phyloP scores from a whole-genome alignment of 2,113 vertebrate genomes.

The Isurus oxyrinchus region DNA sequence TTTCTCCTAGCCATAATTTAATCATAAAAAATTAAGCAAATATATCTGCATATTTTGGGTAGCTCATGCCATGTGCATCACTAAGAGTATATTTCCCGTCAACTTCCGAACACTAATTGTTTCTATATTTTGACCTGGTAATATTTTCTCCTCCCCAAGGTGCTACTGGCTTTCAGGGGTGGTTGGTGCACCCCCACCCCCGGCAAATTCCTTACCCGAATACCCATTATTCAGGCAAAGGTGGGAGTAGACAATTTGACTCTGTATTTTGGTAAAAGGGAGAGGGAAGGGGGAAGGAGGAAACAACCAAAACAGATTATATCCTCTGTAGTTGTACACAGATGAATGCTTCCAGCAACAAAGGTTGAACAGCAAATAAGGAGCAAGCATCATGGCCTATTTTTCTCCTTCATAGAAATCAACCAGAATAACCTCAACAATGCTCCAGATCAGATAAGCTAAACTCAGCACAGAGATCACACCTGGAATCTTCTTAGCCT shows the following conservation, averaged over 20 bases:
- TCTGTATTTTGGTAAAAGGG: background rate
- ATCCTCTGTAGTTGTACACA: background rate
- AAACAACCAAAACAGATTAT: background rate
- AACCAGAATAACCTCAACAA: background rate
- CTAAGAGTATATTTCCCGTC: too few relatives aligned
- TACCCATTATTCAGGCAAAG: too few relatives aligned
- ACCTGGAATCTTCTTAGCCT: background rate
- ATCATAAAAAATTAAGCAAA: background rate
- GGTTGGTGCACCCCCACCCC: too few relatives aligned
- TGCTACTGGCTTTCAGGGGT: too few relatives aligned
- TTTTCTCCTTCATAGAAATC: too few relatives aligned
- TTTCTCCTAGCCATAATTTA: background rate
- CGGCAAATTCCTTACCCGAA: too few relatives aligned
- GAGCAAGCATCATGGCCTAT: background rate
- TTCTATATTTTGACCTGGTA: too few relatives aligned
- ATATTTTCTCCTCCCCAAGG: too few relatives aligned
- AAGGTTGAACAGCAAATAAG: background rate
- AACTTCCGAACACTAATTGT: too few relatives aligned
- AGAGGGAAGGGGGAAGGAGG: background rate
- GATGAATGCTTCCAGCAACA: background rate
- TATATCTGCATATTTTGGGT: background rate
- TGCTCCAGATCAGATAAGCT: background rate
- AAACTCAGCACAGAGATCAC: background rate
- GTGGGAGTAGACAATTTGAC: too few relatives aligned
- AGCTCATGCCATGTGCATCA: background rate